A percentile compares a stretch with the other conserved stretches of the same genome.
phyloP scores from a whole-genome alignment of 2,113 vertebrate species.

The Otis tarda region DNA sequence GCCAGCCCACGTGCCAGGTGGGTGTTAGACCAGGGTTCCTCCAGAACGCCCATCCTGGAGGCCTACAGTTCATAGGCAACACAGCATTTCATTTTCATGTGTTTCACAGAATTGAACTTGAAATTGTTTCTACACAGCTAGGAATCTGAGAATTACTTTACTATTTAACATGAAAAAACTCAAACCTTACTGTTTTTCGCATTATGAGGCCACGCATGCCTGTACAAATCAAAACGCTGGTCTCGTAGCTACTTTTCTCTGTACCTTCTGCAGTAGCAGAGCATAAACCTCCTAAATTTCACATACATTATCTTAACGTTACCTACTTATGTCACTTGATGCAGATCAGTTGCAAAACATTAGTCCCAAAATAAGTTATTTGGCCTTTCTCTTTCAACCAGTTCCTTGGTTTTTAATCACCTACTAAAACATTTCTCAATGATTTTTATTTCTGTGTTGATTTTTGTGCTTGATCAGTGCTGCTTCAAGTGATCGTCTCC shows the following conservation, averaged over 20 bases:
- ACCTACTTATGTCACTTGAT: background rate
- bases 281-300: background rate
- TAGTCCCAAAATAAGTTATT: background rate
- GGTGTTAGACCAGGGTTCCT: background rate
- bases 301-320: background rate
- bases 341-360: background rate
- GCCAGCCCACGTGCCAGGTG: background rate
- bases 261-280: background rate
- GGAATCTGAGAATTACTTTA: background rate
- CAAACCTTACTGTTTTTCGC: background rate
- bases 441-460: background rate
- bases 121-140: background rate
- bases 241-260: background rate
- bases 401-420: background rate
- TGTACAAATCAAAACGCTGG: background rate
- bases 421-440: background rate
- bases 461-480: background rate
- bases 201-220: background rate
- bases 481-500: background rate
- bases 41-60: background rate
- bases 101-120: background rate
- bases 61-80: background rate
- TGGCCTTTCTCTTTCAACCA: background rate
- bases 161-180: background rate
- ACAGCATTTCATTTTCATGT: background rate